These are phyloP conservation scores for Zaprionus taronus DNA, from an alignment of 1,140 invertebrate genomes.

Conservation along the genomic window DNA sequence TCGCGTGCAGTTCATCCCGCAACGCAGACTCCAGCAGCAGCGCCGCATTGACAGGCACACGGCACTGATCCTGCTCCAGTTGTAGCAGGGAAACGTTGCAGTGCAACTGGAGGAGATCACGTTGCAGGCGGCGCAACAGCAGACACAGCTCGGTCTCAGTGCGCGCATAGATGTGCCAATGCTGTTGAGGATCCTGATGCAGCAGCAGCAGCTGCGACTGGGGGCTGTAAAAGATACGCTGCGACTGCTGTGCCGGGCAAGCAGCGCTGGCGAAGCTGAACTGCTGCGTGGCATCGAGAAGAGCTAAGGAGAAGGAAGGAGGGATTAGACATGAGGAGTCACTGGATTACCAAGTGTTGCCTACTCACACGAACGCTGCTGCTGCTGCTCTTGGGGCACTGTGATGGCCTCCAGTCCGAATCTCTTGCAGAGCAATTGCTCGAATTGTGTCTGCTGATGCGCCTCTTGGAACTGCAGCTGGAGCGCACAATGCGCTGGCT, in stretches of 20 bases:
- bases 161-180: constrained; percentile 62
- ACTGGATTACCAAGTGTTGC: background rate
- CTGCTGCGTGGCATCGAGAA: constrained; percentile 8
- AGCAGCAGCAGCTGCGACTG: constrained; percentile 44
- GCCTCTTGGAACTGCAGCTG: constrained; percentile 40
- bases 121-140: constrained; percentile 43
- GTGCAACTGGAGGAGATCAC: constrained; percentile 57
- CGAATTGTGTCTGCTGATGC: constrained; percentile 37
- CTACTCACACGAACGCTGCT: background rate
- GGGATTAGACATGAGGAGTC: background rate
- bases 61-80: constrained; percentile 10
- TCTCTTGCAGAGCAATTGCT: constrained; percentile 43
- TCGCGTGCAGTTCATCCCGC: constrained; percentile 48
- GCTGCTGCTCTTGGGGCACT: constrained; percentile 5
- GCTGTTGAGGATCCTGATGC: constrained; percentile 46
- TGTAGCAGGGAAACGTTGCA: constrained; percentile 51
- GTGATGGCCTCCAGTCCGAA: constrained; percentile 21
- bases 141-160: constrained; percentile 43
- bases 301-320: background rate
- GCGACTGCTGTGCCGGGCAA: constrained; percentile 9
- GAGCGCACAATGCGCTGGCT: constrained; percentile 39
- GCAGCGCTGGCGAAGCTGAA: background rate
- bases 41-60: constrained; percentile 9
- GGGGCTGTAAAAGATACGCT: constrained; percentile 61
- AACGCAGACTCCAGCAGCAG: constrained; percentile 50